phyloP scores from a whole-genome alignment of 2,888 invertebrate genomes.

The Calliscelio sp. region DNA sequence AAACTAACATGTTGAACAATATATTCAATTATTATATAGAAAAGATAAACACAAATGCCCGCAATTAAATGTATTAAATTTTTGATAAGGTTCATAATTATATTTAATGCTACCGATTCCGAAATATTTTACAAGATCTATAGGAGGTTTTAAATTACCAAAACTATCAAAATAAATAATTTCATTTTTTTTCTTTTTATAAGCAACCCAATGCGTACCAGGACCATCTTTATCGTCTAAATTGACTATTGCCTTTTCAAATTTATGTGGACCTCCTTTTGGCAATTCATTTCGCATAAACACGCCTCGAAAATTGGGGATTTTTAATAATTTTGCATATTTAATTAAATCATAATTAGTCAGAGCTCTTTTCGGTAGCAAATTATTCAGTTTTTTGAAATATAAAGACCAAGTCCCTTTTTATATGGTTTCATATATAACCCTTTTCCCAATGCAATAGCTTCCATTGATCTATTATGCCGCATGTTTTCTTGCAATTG shows the following conservation, averaged over 20 bases:
- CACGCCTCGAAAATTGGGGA: slow-evolving; percentile 81
- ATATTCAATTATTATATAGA: slow-evolving; percentile 3
- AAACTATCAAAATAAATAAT: slow-evolving; percentile 84
- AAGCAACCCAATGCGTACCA: too few relatives aligned
- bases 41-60: slow-evolving; percentile 25
- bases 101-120: slow-evolving; percentile 64
- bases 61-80: slow-evolving; percentile 76
- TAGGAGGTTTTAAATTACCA: slow-evolving; percentile 81
- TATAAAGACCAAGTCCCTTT: slow-evolving; percentile 14
- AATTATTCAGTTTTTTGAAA: not conserved
- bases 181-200: slow-evolving; percentile 55
- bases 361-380: slow-evolving; percentile 77
- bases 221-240: too few relatives aligned
- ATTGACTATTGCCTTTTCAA: slow-evolving; percentile 47
- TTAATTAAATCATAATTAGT: slow-evolving; percentile 78
- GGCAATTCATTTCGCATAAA: slow-evolving; percentile 75
- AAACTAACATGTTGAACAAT: not conserved
- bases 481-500: too few relatives aligned
- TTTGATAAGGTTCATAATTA: slow-evolving; percentile 78
- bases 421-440: too few relatives aligned
- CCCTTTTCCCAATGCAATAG: too few relatives aligned
- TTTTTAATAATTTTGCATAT: slow-evolving; percentile 75
- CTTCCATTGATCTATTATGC: too few relatives aligned
- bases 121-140: slow-evolving; percentile 78
- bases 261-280: not conserved